These are phyloP conservation scores for Propsilocerus akamusi DNA, from an alignment of 1,140 invertebrate genomes.

Conservation along the genomic window DNA sequence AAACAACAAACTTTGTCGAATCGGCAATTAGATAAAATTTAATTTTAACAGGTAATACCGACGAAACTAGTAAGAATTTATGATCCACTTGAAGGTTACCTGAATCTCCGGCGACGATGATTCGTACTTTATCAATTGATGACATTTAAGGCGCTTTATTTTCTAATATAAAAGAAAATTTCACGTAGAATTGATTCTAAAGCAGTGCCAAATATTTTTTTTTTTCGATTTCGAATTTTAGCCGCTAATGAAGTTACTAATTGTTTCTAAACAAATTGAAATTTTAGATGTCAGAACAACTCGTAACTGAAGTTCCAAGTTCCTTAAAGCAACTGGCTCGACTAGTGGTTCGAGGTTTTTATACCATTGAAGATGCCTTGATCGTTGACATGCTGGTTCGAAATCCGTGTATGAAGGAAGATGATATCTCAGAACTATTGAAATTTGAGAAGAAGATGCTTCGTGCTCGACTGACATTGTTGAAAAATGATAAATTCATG, in stretches of 20 bases:
- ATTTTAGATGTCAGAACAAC: too few species aligned
- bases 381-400: conserved; percentile 89
- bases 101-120: conserved; percentile 84
- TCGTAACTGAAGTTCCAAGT: conserved; percentile 76
- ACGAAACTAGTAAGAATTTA: neutral
- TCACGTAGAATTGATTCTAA: too few species aligned
- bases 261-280: too few species aligned
- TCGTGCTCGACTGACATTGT: conserved; percentile 60
- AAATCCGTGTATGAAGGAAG: conserved; percentile 78
- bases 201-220: too few species aligned
- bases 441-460: conserved; percentile 93
- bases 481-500: conserved; percentile 88
- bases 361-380: conserved; percentile 79
- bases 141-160: too few species aligned
- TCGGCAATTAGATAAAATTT: too few species aligned
- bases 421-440: conserved; percentile 82
- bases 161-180: too few species aligned
- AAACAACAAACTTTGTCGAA: neutral
- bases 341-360: conserved; percentile 81
- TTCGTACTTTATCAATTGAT: conserved; percentile 82
- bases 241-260: too few species aligned
- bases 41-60: too few species aligned
- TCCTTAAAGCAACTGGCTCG: conserved; percentile 79
- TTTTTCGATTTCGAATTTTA: too few species aligned
- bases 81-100: conserved; percentile 29